Evolutionary conservation across 2,113 vertebrate species (phyloP), one percentile per base, ranked within the genome.

Genomic region (Pyrgilauda ruficollis): DNA sequence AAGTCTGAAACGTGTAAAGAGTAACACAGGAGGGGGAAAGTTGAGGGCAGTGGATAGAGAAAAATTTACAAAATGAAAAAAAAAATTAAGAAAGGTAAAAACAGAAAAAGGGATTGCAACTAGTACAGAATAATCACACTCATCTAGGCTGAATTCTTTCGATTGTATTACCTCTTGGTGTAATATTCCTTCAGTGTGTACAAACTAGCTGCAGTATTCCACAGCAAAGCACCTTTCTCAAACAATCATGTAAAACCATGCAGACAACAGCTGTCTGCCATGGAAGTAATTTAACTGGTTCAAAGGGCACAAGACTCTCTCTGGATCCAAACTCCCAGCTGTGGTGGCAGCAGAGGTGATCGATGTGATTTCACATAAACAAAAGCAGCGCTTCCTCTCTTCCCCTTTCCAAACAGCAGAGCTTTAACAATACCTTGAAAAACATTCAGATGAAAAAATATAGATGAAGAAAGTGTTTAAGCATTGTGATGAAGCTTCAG

Each of bases 201-300:
- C 72, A 74, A 84, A 67, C 37, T 4, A 70, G 79, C 55, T 43
- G n/a, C 3, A 30, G n/a, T 69, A 66, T 26, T 86, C 46, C 61
- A 74, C 43, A 77, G 75, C 37, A 72, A 94, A 94, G 85, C 63
- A 70, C 46, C 59, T 93, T 92, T 80, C 83, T 52, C 85, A 88
- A 18, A 27, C 47, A 22, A 55, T 70, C n/a, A 43, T 14, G 56
- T 39, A 69, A 81, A 94, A 50, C 23, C 76, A 50, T 0, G 4
- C n/a, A 61, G 67, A 44, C 30, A 73, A 44, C 3, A 70, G 35
- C 2, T 50, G 37, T 7, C 67, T 84, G 76, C 46, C 85, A 58
- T 37, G 5, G 30, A 11, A 47, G 27, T 9, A 50, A 90, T 22
- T 30, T 47, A 27, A 50, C 35, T n/a, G 50, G 47, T 58, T 80